Conservation (phyloP, 2,113 vertebrate genomes). For the Willisornis vidua region DNA sequence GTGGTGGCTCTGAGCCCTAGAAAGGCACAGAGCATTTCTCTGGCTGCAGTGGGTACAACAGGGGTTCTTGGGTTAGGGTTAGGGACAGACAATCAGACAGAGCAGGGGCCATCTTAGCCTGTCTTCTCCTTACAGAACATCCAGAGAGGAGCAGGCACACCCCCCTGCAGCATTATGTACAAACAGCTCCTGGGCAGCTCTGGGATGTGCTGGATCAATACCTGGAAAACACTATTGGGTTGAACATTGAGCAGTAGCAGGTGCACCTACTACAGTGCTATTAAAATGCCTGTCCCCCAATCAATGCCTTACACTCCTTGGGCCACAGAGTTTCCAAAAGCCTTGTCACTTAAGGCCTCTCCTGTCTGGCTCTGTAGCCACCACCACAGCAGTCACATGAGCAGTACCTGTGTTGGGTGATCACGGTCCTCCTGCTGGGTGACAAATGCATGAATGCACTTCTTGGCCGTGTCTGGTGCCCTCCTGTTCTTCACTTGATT, state of each 20-base stretch:
- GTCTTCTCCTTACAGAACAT: not conserved
- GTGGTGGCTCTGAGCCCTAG: not conserved
- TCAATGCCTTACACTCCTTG: conserved; percentile 6
- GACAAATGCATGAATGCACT: not conserved
- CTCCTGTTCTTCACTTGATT: not conserved
- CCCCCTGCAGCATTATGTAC: not conserved
- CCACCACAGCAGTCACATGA: not conserved
- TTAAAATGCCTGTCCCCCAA: conserved; percentile 26
- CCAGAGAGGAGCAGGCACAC: not conserved
- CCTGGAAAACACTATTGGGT: not conserved
- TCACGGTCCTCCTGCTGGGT: not conserved
- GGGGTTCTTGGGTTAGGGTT: not conserved
- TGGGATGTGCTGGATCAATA: conserved; percentile 46
- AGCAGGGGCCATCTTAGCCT: not conserved
- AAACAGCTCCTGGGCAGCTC: not conserved
- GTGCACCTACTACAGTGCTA: conserved; percentile 39
- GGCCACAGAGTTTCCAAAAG: not conserved
- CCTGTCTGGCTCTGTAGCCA: not conserved
- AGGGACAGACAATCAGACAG: not conserved
- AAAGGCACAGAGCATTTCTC: not conserved
- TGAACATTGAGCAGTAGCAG: conserved; percentile 47
- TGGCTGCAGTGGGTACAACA: not conserved
- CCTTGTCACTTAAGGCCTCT: not conserved
- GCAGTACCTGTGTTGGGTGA: not conserved
- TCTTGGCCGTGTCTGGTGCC: not conserved